Evolutionary conservation across 2,113 vertebrate species (phyloP), one percentile per base, ranked within the genome.

Genomic region (Zosterops pallidus): DNA sequence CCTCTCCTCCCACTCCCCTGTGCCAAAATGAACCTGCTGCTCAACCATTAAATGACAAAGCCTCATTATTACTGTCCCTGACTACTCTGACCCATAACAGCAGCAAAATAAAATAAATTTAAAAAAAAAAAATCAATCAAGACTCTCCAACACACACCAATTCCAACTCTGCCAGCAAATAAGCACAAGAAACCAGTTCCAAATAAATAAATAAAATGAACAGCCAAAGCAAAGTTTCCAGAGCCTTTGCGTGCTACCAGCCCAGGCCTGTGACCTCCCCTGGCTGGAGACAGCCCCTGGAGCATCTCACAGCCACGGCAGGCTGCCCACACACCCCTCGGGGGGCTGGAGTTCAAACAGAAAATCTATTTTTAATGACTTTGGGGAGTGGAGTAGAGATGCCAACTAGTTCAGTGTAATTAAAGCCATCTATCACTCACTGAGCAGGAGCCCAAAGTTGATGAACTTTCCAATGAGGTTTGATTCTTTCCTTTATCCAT

Each of bases 331-430:
- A 98, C 95, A 96, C 96, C 97, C 69, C 70, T 74, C 93, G 50
- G 96, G 94, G 91, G 95, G 96, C 96, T 87, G 57, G 26, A 95
- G 96, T 97, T 98, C 98, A 97, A 92, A 97, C 91, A 98, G 91
- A 94, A 98, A 98, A 99, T 99, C 98, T 98, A 98, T 99, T 98
- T 99, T 99, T 99, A 99, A 99, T 99, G 98, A 98, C 98, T 98
- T 97, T 96, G 94, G 97, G 96, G 97, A 98, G 95, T 94, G 97
- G 95, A 97, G 98, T 95, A 96, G 97, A 97, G 97, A 95, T 93
- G 97, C 96, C 97, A 98, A 98, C 97, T 96, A 98, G 98, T 97
- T 98, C 98, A 90, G 89, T 97, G 98, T 98, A 98, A 99, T 99
- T 99, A 99, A 99, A 98, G 95, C 97, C 98, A 99, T 99, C 98